Percentiles rank a stretch among this genome's conserved stretches.
These are phyloP conservation scores for Aradophagus sp. DNA, from an alignment of 1,140 invertebrate genomes.

Conservation along the genomic window DNA sequence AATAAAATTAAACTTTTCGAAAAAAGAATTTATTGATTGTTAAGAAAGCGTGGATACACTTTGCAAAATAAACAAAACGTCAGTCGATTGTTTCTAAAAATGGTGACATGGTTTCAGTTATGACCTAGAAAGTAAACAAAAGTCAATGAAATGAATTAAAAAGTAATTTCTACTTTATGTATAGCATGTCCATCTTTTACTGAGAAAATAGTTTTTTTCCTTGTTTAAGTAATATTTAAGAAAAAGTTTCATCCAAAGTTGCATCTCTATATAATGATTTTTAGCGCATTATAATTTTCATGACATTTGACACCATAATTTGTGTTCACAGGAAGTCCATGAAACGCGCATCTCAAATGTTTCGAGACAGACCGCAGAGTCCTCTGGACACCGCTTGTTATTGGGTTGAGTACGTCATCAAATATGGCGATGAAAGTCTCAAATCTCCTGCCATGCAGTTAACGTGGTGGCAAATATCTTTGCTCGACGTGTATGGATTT, in stretches of 20 bases:
- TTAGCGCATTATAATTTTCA: no score
- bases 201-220: no score
- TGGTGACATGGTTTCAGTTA: no score
- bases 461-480: constrained; percentile 66
- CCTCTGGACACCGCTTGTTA: constrained; percentile 33
- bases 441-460: constrained; percentile 64
- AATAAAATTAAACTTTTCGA: not conserved
- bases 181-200: no score
- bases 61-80: no score
- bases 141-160: no score
- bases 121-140: no score
- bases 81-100: no score
- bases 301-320: constrained; percentile 1
- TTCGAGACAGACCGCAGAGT: constrained; percentile 42
- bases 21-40: not conserved
- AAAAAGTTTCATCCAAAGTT: no score
- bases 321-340: constrained; percentile 30
- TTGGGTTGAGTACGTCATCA: constrained; percentile 77
- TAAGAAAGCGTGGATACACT: not conserved
- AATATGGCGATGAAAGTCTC: constrained; percentile 70
- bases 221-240: no score
- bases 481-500: constrained; percentile 66
- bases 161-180: no score
- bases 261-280: no score
- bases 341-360: constrained; percentile 17